Base-by-base conservation (phyloP, 2,113 vertebrate genomes). In the Candoia aspera region DNA sequence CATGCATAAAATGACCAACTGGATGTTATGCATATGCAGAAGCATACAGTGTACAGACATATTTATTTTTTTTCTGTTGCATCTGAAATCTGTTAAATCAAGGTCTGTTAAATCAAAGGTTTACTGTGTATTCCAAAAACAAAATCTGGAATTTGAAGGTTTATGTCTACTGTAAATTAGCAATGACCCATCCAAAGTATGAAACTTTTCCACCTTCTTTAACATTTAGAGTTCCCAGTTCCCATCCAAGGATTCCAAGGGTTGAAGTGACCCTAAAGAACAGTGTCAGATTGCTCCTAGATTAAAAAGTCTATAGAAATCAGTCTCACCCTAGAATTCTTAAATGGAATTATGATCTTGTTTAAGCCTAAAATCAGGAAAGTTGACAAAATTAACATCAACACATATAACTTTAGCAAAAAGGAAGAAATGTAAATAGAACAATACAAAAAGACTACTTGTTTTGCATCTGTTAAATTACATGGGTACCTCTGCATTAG, bases 61-160 rank as follows among this genome's bases (percentile, higher is more conserved):
- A 42, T 42, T 42, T 49, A 2, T 37, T 79, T 37, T 60, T 62
- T 37, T 37, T 19, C 6, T 19, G n/a, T 79, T 33, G n/a, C n/a
- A 79, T 37, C 68, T 37, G n/a, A 79, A 79, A 79, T 79, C n/a
- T 19, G 33, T 79, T 37, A 79, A 19, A 79, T 79, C 15, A 79
- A 79, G 6, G 68, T 37, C 33, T 79, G 15, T 79, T 37, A 79
- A 64, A 64, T n/a, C 60, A 62, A 73, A 73, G 64, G 17, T 37
- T 12, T 68, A 33, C 33, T 37, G 6, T 79, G 94, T 95, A 94
- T 91, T 53, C 92, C 91, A 90, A 57, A 85, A 92, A 84, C 29
- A 89, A 62, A 91, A 89, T 4, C 53, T 49, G 54, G 42, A 93
- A 92, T 84, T 58, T 95, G 54, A 86, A 93, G 94, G 87, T 33